These are phyloP conservation scores for Malurus alboscapulatus DNA, from an alignment of 2,113 vertebrate species.

Conservation along the genomic window DNA sequence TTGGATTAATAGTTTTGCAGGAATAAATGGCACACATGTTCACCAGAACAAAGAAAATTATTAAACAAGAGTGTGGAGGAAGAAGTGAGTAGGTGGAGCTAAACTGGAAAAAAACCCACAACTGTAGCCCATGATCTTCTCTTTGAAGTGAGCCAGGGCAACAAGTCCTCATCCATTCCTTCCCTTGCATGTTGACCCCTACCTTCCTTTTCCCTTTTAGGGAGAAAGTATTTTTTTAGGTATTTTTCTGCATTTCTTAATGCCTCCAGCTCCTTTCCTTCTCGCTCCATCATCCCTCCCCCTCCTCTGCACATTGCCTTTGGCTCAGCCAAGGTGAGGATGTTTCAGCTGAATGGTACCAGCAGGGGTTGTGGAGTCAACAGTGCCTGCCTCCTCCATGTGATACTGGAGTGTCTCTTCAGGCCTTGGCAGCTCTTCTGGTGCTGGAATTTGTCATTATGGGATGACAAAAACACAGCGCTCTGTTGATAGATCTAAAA, in stretches of 20 bases:
- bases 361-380: background rate
- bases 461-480: slow-evolving; percentile 43
- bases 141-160: rapidly evolving
- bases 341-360: background rate
- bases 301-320: rapidly evolving
- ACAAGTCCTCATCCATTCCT: background rate
- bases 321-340: background rate
- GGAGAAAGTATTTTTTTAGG: too few relatives aligned
- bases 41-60: background rate
- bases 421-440: slow-evolving; percentile 59
- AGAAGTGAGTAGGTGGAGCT: background rate
- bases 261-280: background rate
- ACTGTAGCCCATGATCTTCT: rapidly evolving
- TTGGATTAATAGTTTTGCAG: slow-evolving; percentile 9
- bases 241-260: background rate
- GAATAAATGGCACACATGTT: background rate
- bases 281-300: rapidly evolving
- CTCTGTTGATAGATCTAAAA: slow-evolving; percentile 43
- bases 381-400: slow-evolving; percentile 7
- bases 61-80: background rate
- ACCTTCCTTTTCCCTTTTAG: background rate
- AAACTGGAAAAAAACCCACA: background rate
- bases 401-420: slow-evolving; percentile 31
- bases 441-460: slow-evolving; percentile 26
- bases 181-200: rapidly evolving